Evolutionary conservation across 2,797 vertebrate species (phyloP), one percentile per base, ranked within the genome.

Genomic region (Sebastes hubbsi): DNA sequence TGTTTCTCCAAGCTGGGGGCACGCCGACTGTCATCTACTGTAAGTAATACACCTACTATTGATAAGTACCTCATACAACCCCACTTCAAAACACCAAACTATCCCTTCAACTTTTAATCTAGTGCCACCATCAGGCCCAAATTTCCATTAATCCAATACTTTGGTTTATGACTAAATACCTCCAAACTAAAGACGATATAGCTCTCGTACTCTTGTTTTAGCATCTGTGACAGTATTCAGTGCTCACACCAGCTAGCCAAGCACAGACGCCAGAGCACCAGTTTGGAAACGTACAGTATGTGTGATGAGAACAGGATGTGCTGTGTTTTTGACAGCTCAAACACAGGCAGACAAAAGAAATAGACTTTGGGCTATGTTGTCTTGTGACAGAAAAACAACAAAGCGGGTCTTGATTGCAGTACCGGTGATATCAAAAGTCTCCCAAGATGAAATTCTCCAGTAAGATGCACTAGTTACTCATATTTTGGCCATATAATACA

Each of bases 241-340:
- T 22, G 24, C 32, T 68, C 60, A 60, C 61, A 49, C 49, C 54
- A 38, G 20, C 56, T 24, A 46, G 27, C 16, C 9, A 14, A 56
- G 18, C 25, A 29, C n/a, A 80, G 65, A 64, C 7, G 29, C 24
- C 32, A 60, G 27, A 77, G 64, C 16, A 24, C 22, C 22, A 30
- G 58, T 36, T 24, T 6, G 22, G 25, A 72, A 70, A 66, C 16
- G 20, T 34, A 52, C 36, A 59, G 63, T 67, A 14, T 42, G 63
- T 64, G 65, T 36, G 62, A 78, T 32, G 67, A 78, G 36, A 79
- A 77, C 65, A 78, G 49, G 72, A 77, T 34, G 69, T 74, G 70
- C 60, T 63, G 74, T 11, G 14, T 16, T 69, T 58, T 58, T 77
- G 66, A 75, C 77, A 70, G 75, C 60, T 82, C 79, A 65, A 52